A percentile compares a stretch with the other conserved stretches of the same genome.
Evolutionary conservation across 2,113 vertebrate species (phyloP).

Genomic region (Syrrhaptes paradoxus): DNA sequence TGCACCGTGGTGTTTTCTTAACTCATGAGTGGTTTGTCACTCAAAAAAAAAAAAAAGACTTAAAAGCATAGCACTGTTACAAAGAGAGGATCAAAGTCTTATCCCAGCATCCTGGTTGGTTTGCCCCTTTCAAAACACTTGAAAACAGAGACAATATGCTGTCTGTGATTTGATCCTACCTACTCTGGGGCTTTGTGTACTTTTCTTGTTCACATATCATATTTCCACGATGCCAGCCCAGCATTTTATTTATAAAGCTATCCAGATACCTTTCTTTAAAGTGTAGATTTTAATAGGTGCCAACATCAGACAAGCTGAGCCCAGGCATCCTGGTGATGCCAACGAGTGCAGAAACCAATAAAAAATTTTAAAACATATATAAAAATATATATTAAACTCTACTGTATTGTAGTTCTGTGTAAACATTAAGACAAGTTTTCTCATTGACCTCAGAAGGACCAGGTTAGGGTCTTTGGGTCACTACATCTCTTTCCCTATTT

Average conservation of each 20-base stretch:
- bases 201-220: background rate
- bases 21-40: slow-evolving; percentile 24
- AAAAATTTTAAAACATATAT: background rate
- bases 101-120: slow-evolving; percentile 31
- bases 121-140: slow-evolving; percentile 58
- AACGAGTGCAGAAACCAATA: background rate
- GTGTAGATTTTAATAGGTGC: background rate
- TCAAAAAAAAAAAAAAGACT: background rate
- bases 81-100: slow-evolving; percentile 66
- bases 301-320: background rate
- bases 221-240: background rate
- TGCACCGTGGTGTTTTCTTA: slow-evolving; percentile 9
- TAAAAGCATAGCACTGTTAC: slow-evolving; percentile 35
- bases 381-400: background rate
- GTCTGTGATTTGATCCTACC: slow-evolving; percentile 33
- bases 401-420: background rate
- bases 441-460: background rate
- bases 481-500: background rate
- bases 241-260: background rate
- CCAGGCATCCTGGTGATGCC: background rate
- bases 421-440: background rate
- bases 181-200: slow-evolving; percentile 9
- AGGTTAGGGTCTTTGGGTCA: background rate
- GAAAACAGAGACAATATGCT: slow-evolving; percentile 37
- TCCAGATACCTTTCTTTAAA: slow-evolving; percentile 4